Percentiles rank a stretch among this genome's conserved stretches.
phyloP scores from a whole-genome alignment of 2,797 vertebrate species.

The Meda fulgida region DNA sequence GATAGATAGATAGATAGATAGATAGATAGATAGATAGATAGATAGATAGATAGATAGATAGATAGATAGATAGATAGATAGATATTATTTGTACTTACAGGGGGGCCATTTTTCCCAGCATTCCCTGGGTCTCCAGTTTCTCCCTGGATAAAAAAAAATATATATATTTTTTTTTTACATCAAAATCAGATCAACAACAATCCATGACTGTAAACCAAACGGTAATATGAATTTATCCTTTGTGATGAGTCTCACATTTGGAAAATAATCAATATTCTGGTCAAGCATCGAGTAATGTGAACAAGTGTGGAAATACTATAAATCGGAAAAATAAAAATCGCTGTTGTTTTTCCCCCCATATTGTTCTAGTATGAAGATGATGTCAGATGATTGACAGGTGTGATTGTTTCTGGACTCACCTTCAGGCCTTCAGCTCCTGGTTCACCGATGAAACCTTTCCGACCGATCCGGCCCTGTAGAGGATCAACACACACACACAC shows the following conservation, averaged over 20 bases:
- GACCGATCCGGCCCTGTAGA: slow-evolving; percentile 88
- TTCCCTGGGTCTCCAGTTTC: slow-evolving; percentile 90
- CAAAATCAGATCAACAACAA: background rate
- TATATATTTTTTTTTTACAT: slow-evolving; percentile 6
- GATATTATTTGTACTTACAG: slow-evolving; percentile 79
- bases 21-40: background rate
- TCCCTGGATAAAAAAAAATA: slow-evolving; percentile 82
- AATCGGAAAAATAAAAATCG: too few species aligned
- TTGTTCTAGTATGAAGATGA: background rate
- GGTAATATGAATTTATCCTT: background rate
- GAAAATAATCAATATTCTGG: background rate
- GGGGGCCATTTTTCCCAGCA: slow-evolving; percentile 88
- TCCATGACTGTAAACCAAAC: background rate
- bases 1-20: background rate
- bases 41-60: background rate
- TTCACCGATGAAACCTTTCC: slow-evolving; percentile 88
- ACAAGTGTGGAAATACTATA: background rate
- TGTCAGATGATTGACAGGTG: background rate
- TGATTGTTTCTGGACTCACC: slow-evolving; percentile 70
- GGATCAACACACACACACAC: slow-evolving; percentile 46
- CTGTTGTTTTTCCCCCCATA: background rate
- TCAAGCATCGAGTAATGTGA: background rate
- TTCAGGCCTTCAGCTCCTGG: slow-evolving; percentile 86
- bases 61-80: background rate
- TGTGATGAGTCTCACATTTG: background rate